Evolutionary conservation across 2,888 invertebrate species (phyloP), one percentile per base, ranked within the genome.

Genomic region (Melinopterus prodromus): DNA sequence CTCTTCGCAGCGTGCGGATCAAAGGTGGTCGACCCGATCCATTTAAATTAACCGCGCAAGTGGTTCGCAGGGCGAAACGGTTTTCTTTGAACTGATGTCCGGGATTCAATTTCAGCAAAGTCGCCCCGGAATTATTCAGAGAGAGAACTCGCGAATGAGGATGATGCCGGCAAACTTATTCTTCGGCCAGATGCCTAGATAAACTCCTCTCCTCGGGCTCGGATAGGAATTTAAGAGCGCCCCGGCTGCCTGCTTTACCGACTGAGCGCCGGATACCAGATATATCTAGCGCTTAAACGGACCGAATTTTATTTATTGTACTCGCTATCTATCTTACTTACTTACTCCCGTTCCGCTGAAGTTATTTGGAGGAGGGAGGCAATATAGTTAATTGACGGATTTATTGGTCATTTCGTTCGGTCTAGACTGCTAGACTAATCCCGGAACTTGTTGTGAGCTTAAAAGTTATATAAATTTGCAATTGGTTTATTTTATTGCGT

Each of bases 31-130:
- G 53, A 53, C 53, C 53, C 53, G 7, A 7, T 7, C 53, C 53
- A 53, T 53, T 53, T 53, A 53, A 7, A 53, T 53, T 53, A 53
- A 53, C 53, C 53, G 53, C 53, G n/a, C 53, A 53, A 53, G 53
- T 53, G 53, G 53, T 53, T 53, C 53, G 53, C 53, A 53, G 53
- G 53, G 12, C 53, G 53, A 53, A 53, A 53, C 53, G 53, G 53
- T 53, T 53, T 53, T 53, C 53, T 53, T 53, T 53, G 53, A 53
- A 53, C 53, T 53, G 12, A 53, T 7, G 7, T 12, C 53, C 53
- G 53, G 53, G 53, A 53, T 53, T 53, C 53, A 53, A 53, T 53
- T 53, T 53, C 53, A 53, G 53, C 53, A 53, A 53, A 53, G 53
- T 53, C 53, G 53, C 53, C 53, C 5, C 53, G 53, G 53, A 53